These are phyloP conservation scores for Pica pica DNA, from an alignment of 2,113 vertebrate species.

Conservation along the genomic window DNA sequence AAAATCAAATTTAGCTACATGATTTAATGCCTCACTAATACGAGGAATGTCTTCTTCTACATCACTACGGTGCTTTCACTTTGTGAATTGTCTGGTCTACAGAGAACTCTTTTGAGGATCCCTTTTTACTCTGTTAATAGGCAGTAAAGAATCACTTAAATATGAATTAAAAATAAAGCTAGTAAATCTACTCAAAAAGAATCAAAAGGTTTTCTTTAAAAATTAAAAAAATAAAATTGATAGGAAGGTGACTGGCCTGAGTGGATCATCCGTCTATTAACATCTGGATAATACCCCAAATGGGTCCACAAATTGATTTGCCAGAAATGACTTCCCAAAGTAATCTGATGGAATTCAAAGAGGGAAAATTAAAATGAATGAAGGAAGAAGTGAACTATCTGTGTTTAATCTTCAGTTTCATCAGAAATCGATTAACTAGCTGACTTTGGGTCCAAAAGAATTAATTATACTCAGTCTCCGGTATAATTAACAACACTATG, in stretches of 20 bases:
- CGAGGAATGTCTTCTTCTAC: background rate
- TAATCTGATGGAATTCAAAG: constrained; percentile 68
- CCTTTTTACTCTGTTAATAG: background rate
- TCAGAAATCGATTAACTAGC: constrained; percentile 87
- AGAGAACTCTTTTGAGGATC: background rate
- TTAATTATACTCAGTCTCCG: constrained; percentile 81
- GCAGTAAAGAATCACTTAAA: constrained; percentile 20
- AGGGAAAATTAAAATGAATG: constrained; percentile 73
- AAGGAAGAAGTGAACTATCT: constrained; percentile 77
- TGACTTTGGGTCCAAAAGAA: constrained; percentile 83
- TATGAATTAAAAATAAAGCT: constrained; percentile 43
- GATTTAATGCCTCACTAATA: background rate
- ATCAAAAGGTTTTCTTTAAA: background rate
- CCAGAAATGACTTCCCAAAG: constrained; percentile 67
- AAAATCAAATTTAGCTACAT: background rate
- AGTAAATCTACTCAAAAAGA: background rate
- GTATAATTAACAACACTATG: constrained; percentile 83
- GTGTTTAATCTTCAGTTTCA: constrained; percentile 86
- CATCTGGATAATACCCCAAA: constrained; percentile 61
- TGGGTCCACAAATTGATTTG: constrained; percentile 66
- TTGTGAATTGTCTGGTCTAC: background rate
- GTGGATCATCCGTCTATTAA: constrained; percentile 59
- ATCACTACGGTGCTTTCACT: background rate
- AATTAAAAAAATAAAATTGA: background rate
- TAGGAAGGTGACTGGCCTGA: constrained; percentile 11